phyloP scores from a whole-genome alignment of 2,888 invertebrate species.

The Eudemis profundana region DNA sequence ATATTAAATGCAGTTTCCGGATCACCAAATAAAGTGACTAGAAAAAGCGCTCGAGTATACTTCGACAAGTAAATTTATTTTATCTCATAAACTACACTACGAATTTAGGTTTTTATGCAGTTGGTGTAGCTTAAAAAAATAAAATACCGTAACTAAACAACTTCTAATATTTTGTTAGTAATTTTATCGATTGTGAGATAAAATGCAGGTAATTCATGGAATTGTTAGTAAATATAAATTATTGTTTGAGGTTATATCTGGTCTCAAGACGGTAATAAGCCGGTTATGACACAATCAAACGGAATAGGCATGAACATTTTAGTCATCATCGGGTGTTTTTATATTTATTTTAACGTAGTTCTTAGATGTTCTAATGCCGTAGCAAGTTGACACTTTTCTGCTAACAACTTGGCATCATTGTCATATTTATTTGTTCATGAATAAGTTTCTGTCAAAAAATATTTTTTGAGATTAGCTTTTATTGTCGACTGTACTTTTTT shows the following conservation, averaged over 20 bases:
- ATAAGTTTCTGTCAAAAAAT: no score
- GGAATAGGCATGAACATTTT: no score
- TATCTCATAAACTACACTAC: not conserved
- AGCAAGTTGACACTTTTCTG: not conserved
- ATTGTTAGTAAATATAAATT: slow-evolving; percentile 12
- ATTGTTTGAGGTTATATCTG: slow-evolving; percentile 21
- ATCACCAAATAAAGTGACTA: slow-evolving; percentile 47
- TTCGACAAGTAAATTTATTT: slow-evolving; percentile 29
- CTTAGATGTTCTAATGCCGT: no score
- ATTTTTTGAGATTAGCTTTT: no score
- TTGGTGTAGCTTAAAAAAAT: not conserved
- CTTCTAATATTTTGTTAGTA: slow-evolving; percentile 24
- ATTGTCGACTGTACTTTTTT: no score
- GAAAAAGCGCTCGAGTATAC: slow-evolving; percentile 48
- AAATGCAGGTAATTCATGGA: slow-evolving; percentile 27
- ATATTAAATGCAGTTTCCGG: slow-evolving; percentile 36
- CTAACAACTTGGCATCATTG: not conserved
- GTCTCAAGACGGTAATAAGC: not conserved
- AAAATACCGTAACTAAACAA: slow-evolving; percentile 21
- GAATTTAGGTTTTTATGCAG: no score
- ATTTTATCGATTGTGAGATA: slow-evolving; percentile 25
- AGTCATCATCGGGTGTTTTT: no score
- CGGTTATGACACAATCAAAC: not conserved
- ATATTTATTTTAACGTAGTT: no score
- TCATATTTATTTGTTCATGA: not conserved